phyloP scores from a whole-genome alignment of 2,888 invertebrate genomes.

The Polietes domitor region DNA sequence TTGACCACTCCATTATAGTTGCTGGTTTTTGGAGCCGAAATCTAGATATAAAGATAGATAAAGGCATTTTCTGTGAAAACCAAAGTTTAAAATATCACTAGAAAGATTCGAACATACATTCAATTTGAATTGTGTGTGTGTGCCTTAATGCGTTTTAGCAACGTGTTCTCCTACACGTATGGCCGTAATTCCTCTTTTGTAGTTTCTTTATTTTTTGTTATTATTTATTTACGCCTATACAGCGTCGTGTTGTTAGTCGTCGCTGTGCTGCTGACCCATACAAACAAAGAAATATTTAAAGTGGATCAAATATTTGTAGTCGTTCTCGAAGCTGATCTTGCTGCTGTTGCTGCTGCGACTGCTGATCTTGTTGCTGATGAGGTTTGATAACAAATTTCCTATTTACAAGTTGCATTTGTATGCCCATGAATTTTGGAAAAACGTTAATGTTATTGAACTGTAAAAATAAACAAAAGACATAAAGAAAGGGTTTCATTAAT shows the following conservation, averaged over 20 bases:
- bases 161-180: neutral
- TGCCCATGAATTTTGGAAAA: conserved; percentile 57
- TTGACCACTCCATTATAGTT: conserved; percentile 54
- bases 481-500: too few species aligned
- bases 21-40: neutral
- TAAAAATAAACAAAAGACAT: too few species aligned
- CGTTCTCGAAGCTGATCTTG: conserved; percentile 65
- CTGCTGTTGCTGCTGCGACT: conserved; percentile 61
- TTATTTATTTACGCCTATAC: neutral
- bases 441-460: conserved; percentile 18
- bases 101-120: conserved; percentile 18
- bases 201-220: neutral
- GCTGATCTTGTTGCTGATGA: conserved; percentile 64
- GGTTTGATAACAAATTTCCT: conserved; percentile 70
- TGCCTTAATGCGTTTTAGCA: neutral
- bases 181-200: neutral
- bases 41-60: too few species aligned
- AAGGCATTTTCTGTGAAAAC: neutral
- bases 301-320: conserved; percentile 66
- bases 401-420: conserved; percentile 75
- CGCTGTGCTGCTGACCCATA: neutral
- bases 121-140: too few species aligned
- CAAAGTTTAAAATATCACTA: neutral
- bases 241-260: neutral
- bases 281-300: conserved; percentile 64